Conservation (phyloP, 2,797 vertebrate genomes). For the Trachurus trachurus region DNA sequence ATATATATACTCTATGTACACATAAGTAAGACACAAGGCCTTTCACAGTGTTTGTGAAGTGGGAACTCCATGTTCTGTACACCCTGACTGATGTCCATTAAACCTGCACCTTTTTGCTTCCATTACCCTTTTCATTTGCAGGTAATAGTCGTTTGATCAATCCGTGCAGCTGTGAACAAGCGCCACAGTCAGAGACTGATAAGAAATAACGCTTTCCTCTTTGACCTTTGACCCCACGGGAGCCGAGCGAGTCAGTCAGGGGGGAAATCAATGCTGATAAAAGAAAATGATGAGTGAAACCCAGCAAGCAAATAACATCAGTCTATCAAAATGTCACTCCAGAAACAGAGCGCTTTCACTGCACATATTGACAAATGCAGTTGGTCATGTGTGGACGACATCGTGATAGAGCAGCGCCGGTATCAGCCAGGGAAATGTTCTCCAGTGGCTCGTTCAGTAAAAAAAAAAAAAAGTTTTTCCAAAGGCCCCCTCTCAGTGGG, state of each 20-base stretch:
- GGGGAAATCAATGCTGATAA: slow-evolving; percentile 69
- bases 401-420: slow-evolving; percentile 50
- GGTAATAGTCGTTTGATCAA: slow-evolving; percentile 36
- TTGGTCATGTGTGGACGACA: slow-evolving; percentile 42
- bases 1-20: too few relatives aligned
- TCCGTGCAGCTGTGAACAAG: neutral
- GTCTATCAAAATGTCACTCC: slow-evolving; percentile 70
- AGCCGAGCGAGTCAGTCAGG: slow-evolving; percentile 12
- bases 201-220: slow-evolving; percentile 39
- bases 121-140: slow-evolving; percentile 34
- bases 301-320: slow-evolving; percentile 63
- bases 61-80: neutral
- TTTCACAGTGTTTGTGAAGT: slow-evolving; percentile 2
- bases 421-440: slow-evolving; percentile 40
- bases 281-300: slow-evolving; percentile 68
- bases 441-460: slow-evolving; percentile 37
- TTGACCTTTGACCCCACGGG: slow-evolving; percentile 56
- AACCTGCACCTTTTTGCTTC: slow-evolving; percentile 23
- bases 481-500: slow-evolving; percentile 31
- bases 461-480: slow-evolving; percentile 36
- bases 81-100: slow-evolving; percentile 19
- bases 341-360: slow-evolving; percentile 54
- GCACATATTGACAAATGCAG: slow-evolving; percentile 58
- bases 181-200: slow-evolving; percentile 22
- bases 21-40: neutral